Conservation (phyloP, 1,140 invertebrate genomes). For the Trigoniulus corallinus region DNA sequence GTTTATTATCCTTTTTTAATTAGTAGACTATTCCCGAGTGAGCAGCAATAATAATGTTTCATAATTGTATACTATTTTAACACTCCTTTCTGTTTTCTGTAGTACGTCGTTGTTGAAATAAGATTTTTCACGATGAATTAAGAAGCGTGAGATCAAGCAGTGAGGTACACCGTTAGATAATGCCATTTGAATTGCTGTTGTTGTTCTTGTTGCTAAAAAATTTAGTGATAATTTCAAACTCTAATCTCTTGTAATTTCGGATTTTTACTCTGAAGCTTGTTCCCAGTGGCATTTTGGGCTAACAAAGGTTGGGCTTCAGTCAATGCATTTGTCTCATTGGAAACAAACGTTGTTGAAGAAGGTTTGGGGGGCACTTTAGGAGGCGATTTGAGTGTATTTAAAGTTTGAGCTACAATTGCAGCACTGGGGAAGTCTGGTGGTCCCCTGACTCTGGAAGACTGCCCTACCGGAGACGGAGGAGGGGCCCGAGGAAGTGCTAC, state of each 20-base stretch:
- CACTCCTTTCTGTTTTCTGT: too few relatives aligned
- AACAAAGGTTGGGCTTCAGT: slow-evolving; percentile 4
- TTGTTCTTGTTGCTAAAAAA: too few relatives aligned
- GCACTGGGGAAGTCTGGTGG: neutral
- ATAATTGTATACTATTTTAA: too few relatives aligned
- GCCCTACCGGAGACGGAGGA: slow-evolving; percentile 2
- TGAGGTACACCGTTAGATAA: too few relatives aligned
- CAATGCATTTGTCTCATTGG: neutral
- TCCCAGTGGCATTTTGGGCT: neutral
- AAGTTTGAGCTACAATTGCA: neutral
- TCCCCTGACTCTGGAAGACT: neutral
- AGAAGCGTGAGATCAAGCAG: too few relatives aligned
- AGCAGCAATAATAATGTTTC: too few relatives aligned
- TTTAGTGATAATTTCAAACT: slow-evolving; percentile 1
- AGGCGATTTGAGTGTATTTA: neutral
- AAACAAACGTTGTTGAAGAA: neutral
- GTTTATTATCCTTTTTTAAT: too few relatives aligned
- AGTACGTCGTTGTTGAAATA: too few relatives aligned
- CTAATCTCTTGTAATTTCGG: neutral
- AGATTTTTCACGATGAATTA: too few relatives aligned
- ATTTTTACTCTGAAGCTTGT: neutral
- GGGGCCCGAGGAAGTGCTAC: neutral
- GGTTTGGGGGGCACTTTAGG: neutral
- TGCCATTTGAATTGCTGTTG: too few relatives aligned
- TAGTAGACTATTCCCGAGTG: too few relatives aligned